Percentiles rank a stretch among this genome's conserved stretches.
Conservation (phyloP, 2,113 vertebrate genomes). For the Seriola aureovittata region DNA sequence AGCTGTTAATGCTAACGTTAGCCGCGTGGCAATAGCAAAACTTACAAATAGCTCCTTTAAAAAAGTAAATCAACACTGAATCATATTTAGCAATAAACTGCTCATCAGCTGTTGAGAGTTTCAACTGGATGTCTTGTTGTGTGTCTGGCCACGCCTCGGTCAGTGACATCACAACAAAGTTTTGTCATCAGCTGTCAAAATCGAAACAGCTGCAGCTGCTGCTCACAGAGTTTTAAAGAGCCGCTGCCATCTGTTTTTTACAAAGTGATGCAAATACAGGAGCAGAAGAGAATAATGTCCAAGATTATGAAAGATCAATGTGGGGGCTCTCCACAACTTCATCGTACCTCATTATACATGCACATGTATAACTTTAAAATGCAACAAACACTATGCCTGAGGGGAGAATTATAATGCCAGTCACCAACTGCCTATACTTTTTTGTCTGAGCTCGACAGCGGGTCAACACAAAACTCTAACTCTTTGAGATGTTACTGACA, state of each 20-base stretch:
- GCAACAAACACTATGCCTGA: neutral
- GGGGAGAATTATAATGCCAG: constrained; percentile 11
- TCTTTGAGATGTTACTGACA: neutral
- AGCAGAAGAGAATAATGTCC: neutral
- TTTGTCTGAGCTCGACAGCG: neutral
- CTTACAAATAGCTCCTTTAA: neutral
- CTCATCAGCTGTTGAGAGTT: neutral
- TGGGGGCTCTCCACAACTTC: neutral
- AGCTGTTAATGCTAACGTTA: too few relatives aligned
- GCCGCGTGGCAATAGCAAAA: too few relatives aligned
- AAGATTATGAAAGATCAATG: constrained; percentile 16
- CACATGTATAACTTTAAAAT: neutral
- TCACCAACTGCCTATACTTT: neutral
- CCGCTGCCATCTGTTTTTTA: constrained; percentile 7
- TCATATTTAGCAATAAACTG: neutral
- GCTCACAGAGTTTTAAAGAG: neutral
- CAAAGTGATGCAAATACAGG: neutral
- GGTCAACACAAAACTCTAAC: constrained; percentile 6
- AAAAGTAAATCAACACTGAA: neutral
- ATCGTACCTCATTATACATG: constrained; percentile 14
- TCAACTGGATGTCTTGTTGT: neutral
- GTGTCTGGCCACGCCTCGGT: neutral
- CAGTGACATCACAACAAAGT: neutral
- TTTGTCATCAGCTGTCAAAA: constrained; percentile 7
- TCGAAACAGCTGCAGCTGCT: neutral